phyloP scores from a whole-genome alignment of 2,888 invertebrate genomes.

The Trachelus troglodyta region DNA sequence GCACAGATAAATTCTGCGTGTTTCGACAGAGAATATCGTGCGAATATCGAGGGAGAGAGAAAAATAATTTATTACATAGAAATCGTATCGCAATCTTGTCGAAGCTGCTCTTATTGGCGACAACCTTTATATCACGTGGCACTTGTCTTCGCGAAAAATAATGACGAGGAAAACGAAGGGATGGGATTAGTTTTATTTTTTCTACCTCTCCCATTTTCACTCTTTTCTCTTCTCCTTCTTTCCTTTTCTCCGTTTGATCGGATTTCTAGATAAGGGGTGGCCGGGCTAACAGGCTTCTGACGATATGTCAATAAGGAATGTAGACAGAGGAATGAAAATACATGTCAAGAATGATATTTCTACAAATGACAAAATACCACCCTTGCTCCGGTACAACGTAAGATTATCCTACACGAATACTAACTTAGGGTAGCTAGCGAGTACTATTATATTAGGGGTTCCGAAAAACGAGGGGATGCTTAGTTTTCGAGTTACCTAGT shows the following conservation, averaged over 20 bases:
- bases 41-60: neutral
- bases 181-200: constrained; percentile 6
- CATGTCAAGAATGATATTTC: neutral
- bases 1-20: neutral
- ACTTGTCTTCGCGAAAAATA: constrained; percentile 11
- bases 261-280: neutral
- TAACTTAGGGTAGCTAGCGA: neutral
- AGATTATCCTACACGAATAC: neutral
- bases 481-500: neutral
- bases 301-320: neutral
- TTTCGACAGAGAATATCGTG: neutral
- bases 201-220: neutral
- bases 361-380: neutral
- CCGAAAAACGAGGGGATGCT: neutral
- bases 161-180: constrained; percentile 11
- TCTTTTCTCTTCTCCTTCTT: neutral
- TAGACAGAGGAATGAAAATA: neutral
- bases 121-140: neutral
- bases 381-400: neutral
- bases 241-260: neutral
- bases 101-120: neutral
- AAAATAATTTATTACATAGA: neutral
- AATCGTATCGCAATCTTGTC: neutral
- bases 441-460: neutral
- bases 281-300: neutral